Base-by-base conservation (phyloP, 2,797 vertebrate species). In the Enoplosus armatus region DNA sequence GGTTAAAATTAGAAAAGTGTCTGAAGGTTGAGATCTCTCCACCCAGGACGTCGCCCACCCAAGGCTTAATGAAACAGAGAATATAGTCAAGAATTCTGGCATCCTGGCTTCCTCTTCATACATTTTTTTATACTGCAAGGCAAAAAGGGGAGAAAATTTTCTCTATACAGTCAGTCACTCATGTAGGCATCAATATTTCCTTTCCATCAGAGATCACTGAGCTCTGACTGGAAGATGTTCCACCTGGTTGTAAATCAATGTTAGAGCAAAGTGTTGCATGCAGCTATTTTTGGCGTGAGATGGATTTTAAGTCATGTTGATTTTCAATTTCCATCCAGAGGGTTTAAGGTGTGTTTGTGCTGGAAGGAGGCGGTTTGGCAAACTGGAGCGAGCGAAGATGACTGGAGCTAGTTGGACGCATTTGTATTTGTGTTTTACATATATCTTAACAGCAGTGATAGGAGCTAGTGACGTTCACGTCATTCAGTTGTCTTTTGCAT, bases 111-210 rank as follows among this genome's bases (percentile, higher is more conserved):
- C 47, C 3, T 51, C 51, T 64, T 77, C 16, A 72, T 83, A 14
- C 41, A 75, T 72, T 24, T 82, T n/a, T 77, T 87, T 11, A 72
- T 72, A 26, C 33, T 51, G 68, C 82, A 72, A 27, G 33, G 53
- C 39, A 63, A 75, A 75, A 70, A 8, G 6, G 16, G 24, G 35
- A 8, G 63, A 39, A 59, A 35, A 6, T 45, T 50, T 68, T 31
- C 22, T 37, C 58, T 59, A 41, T 45, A 56, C 48, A 48, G 58
- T 80, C 82, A 82, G 77, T 80, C 77, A 61, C 47, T 82, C 76
- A 59, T 75, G 67, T 50, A 39, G n/a, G 27, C 75, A 62, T 88
- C 86, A 85, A 81, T 88, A 84, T 90, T 89, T 86, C 72, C 81
- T 78, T 65, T 80, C 84, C 82, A 84, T 89, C 74, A 76, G 85